A percentile compares a stretch with the other conserved stretches of the same genome.
These are phyloP conservation scores for Zaprionus ornatus DNA, from an alignment of 1,140 invertebrate genomes.

Conservation along the genomic window DNA sequence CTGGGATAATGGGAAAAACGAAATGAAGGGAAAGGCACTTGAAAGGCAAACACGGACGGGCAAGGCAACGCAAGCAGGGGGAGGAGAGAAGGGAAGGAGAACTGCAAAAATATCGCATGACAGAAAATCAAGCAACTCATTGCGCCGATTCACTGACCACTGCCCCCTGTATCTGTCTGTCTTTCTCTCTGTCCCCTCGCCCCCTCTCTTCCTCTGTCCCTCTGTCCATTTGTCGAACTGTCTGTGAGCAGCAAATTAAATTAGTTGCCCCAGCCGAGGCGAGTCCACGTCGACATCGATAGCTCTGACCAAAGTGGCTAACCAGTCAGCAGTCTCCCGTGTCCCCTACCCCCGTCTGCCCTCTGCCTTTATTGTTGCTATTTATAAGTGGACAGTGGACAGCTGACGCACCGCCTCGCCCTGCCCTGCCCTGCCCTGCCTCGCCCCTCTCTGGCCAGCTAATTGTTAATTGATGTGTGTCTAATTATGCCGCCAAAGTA, in stretches of 20 bases:
- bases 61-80: background rate
- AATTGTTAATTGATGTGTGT: slow-evolving; percentile 81
- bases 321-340: slow-evolving; percentile 22
- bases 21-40: slow-evolving; percentile 1
- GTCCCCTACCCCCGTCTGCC: background rate
- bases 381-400: slow-evolving; percentile 72
- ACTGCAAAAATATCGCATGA: slow-evolving; percentile 71
- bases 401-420: slow-evolving; percentile 49
- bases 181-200: slow-evolving; percentile 8
- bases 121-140: slow-evolving; percentile 74
- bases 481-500: slow-evolving; percentile 76
- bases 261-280: slow-evolving; percentile 50
- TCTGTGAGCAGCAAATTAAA: slow-evolving; percentile 63
- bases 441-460: slow-evolving; percentile 39
- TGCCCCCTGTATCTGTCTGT: background rate
- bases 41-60: slow-evolving; percentile 1
- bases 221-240: slow-evolving; percentile 5
- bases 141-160: slow-evolving; percentile 57
- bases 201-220: background rate
- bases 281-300: slow-evolving; percentile 56
- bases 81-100: background rate
- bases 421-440: background rate
- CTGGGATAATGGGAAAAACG: slow-evolving; percentile 39
- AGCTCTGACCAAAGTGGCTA: slow-evolving; percentile 72
- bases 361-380: slow-evolving; percentile 44